Conservation (phyloP, 2,888 invertebrate species). For the Eustalomyia histrio region DNA sequence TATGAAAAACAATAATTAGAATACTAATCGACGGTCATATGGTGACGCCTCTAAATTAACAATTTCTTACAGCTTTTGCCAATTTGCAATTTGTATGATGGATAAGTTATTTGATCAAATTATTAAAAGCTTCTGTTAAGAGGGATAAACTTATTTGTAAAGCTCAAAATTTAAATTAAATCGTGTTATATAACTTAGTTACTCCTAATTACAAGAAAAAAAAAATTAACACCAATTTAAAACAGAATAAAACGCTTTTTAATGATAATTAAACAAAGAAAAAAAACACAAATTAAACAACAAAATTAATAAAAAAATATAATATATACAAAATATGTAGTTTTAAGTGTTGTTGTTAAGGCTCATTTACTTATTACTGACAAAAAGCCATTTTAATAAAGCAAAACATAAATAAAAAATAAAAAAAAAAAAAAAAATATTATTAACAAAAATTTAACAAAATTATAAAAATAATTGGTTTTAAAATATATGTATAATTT, state of each 20-base stretch:
- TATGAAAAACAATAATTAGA: background rate
- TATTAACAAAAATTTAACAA: conserved; percentile 34
- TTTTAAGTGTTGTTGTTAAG: conserved; percentile 64
- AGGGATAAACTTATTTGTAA: background rate
- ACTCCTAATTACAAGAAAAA: conserved; percentile 8
- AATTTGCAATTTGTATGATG: too few species aligned
- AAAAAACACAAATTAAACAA: conserved; percentile 16
- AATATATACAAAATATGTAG: conserved; percentile 55
- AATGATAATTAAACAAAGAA: background rate
- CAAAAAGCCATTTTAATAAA: conserved; percentile 24
- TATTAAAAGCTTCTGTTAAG: too few species aligned
- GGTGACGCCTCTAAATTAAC: too few species aligned
- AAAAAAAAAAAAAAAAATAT: conserved; percentile 35
- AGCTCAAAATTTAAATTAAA: background rate
- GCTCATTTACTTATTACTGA: conserved; percentile 47
- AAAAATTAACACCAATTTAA: conserved; percentile 60
- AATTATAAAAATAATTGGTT: conserved; percentile 36
- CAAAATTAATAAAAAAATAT: conserved; percentile 44
- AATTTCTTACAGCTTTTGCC: too few species aligned
- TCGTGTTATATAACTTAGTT: background rate
- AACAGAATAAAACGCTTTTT: conserved; percentile 58
- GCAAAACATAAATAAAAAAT: background rate
- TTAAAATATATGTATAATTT: background rate
- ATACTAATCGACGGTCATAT: too few species aligned
- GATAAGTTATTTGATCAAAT: too few species aligned